Percentiles rank a stretch among this genome's conserved stretches.
phyloP scores from a whole-genome alignment of 92 coral and sea anemone species.

The Epizoanthus rinbou region DNA sequence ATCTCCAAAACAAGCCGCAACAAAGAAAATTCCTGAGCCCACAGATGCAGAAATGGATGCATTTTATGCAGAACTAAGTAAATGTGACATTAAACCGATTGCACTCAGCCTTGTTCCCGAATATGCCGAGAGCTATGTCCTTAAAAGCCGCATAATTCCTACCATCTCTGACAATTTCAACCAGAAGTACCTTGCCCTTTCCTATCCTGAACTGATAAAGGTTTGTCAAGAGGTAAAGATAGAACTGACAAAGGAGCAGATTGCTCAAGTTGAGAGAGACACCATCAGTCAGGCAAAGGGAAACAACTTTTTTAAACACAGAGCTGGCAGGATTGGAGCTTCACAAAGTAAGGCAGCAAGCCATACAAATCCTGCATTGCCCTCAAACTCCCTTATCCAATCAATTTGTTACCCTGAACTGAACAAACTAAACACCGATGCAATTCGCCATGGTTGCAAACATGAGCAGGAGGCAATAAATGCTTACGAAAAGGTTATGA shows the following conservation, averaged over 20 bases:
- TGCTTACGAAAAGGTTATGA: constrained; percentile 49
- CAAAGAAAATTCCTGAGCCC: constrained; percentile 35
- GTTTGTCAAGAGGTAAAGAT: constrained; percentile 44
- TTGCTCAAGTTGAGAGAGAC: constrained; percentile 55
- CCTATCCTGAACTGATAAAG: constrained; percentile 48
- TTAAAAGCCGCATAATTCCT: constrained; percentile 40
- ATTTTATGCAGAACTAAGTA: constrained; percentile 13
- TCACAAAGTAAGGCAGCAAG: constrained; percentile 54
- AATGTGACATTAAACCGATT: constrained; percentile 8
- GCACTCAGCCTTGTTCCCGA: constrained; percentile 30
- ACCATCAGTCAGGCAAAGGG: constrained; percentile 42
- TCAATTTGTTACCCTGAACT: constrained; percentile 48
- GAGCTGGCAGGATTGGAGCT: constrained; percentile 63
- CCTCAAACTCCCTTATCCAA: constrained; percentile 55
- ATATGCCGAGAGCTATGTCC: constrained; percentile 48
- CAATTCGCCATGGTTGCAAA: constrained; percentile 47
- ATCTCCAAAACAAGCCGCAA: background rate
- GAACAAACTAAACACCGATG: constrained; percentile 32
- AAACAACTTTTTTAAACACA: constrained; percentile 43
- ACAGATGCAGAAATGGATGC: constrained; percentile 34
- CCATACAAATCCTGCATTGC: constrained; percentile 45
- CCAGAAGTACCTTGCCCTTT: constrained; percentile 22
- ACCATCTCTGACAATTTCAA: constrained; percentile 38
- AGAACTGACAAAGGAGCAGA: constrained; percentile 38
- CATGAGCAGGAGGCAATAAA: constrained; percentile 44